phyloP scores from a whole-genome alignment of 2,888 invertebrate species.

The Venusia cambrica region DNA sequence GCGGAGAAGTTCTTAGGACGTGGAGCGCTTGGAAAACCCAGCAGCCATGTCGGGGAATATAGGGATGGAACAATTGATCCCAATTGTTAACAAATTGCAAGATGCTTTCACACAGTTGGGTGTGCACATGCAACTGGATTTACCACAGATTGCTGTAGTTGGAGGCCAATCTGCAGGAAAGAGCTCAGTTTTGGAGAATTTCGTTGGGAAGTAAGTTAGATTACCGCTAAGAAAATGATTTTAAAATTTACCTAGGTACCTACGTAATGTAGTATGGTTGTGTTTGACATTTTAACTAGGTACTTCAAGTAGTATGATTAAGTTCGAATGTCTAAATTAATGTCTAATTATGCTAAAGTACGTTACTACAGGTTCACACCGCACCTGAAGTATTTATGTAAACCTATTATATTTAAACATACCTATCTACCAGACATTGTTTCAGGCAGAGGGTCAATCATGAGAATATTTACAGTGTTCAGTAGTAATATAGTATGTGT shows the following conservation, averaged over 20 bases:
- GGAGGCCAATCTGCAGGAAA: slow-evolving; percentile 99
- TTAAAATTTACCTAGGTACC: background rate
- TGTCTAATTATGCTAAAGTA: no score
- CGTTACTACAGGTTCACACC: no score
- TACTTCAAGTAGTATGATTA: no score
- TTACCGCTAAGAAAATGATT: background rate
- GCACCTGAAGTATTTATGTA: no score
- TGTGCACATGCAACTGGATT: slow-evolving; percentile 98
- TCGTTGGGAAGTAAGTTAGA: slow-evolving; percentile 95
- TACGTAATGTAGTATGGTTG: no score
- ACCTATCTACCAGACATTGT: background rate
- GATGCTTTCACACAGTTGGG: slow-evolving; percentile 99
- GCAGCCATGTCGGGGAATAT: slow-evolving; percentile 85
- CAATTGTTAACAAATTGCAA: slow-evolving; percentile 99
- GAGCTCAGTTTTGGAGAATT: slow-evolving; percentile 99
- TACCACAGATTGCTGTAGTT: slow-evolving; percentile 99
- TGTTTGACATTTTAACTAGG: no score
- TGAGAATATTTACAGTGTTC: slow-evolving; percentile 35
- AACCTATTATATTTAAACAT: background rate
- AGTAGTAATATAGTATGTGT: no score
- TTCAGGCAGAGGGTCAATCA: background rate
- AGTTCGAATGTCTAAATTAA: no score
- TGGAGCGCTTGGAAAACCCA: slow-evolving; percentile 64
- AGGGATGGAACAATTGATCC: slow-evolving; percentile 99
- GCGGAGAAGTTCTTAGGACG: slow-evolving; percentile 71